Evolutionary conservation across 1,140 invertebrate genomes (phyloP), one percentile per base, ranked within the genome.

Genomic region (Liolophura sinensis): DNA sequence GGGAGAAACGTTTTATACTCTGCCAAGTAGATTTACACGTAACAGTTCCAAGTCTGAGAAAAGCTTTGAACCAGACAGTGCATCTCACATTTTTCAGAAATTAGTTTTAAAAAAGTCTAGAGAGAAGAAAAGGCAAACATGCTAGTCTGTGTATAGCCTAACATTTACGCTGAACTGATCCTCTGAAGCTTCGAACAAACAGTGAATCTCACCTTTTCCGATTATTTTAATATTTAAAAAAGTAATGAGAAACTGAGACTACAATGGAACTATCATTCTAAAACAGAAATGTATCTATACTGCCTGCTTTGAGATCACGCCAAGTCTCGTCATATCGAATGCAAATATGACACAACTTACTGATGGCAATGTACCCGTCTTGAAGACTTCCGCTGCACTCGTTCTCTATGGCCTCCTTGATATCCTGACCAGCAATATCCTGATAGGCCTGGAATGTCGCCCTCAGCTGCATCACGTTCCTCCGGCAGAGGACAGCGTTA

Each of bases 381-480:
- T 76, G 54, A 6, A 84, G 60, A 60, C 67, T 64, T 11, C 81
- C 81, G 68, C 75, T 73, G 64, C 75, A 80, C 64, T 85, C 84
- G 24, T 25, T 60, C 47, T 76, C 68, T 31, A 85, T 78, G 49
- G 75, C 68, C 11, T 81, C 76, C 27, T 74, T 73, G 22, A 82
- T 70, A 31, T 64, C 64, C 87, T 81, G 73, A 14, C 71, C 69
- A 24, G 70, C 62, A 55, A 81, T 47, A 1, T 73, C 67, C 54
- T 75, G 52, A 83, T 92, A 92, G 76, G 88, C 88, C 58, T 91
- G 87, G 77, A 92, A 91, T 27, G 91, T 87, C n/a, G 88, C 76
- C 24, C 84, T 84, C 68, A 92, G 81, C 73, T 92, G 91, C 1
- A 85, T 84, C 72, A 89, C 89, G 73, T 89, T 91, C 72, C 89